Evolutionary conservation across 1,140 invertebrate genomes (phyloP), one percentile per base, ranked within the genome.

Genomic region (Sminthurinus signatus): DNA sequence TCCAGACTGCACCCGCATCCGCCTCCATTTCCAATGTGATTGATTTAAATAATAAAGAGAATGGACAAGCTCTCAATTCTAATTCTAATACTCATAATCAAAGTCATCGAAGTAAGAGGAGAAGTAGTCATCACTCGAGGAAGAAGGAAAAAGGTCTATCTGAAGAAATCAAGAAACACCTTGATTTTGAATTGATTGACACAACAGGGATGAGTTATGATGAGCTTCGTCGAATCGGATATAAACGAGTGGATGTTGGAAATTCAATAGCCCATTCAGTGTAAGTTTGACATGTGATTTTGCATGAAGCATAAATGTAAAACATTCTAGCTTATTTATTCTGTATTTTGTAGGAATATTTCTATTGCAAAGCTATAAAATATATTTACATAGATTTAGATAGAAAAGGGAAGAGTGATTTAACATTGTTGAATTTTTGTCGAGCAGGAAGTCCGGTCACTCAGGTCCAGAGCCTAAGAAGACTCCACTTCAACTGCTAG

Each of bases 131-230:
- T 36, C 29, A 21, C 2, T 27, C 15, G 66, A 51, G 71, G 29
- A 51, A 50, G 23, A 43, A 61, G 21, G 54, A 86, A 74, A 79
- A 81, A 55, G 81, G 81, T 75, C 76, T 89, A 32, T 85, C 84
- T 1, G 79, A 81, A 69, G 89, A 91, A 77, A 74, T 91, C 4
- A 79, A 79, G 67, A 77, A 80, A 76, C 91, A 95, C 78, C 81
- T 96, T 70, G 88, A 95, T 75, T 95, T 93, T 78, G 85, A 88
- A 73, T 79, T 96, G 71, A 84, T 96, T 52, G 91, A 95, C 69
- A 92, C 91, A 0, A 82, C 84, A 21, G 89, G 89, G 39, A 88
- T 96, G 86, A 88, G 86, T 50, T 89, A 91, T 71, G 25, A 44
- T 5, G 25, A 29, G 17, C 25, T 43, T 17, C 17, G 12, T 19